phyloP scores from a whole-genome alignment of 2,888 invertebrate species.

The Cephus sareptanus region DNA sequence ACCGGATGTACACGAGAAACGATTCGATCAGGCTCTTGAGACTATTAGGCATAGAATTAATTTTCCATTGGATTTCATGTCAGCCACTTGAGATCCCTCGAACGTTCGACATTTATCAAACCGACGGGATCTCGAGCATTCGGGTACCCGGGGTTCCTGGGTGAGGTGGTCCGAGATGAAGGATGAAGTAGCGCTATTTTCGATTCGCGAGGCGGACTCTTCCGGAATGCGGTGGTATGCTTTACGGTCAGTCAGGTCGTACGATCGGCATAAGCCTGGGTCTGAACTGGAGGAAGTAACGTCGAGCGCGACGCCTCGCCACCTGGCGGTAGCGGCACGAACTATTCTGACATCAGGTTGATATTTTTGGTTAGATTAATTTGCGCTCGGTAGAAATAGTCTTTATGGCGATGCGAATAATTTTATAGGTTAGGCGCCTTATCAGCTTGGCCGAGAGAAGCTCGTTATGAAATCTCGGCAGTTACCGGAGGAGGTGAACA shows the following conservation, averaged over 20 bases:
- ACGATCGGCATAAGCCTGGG: neutral
- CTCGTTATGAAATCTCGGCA: neutral
- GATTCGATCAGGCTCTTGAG: neutral
- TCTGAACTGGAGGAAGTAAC: neutral
- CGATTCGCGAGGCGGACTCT: neutral
- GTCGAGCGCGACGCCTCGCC: neutral
- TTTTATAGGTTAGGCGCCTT: neutral
- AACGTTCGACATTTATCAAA: slow-evolving; percentile 6
- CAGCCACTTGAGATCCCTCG: slow-evolving; percentile 3
- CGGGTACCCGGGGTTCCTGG: neutral
- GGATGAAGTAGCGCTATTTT: neutral
- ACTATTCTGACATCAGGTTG: neutral
- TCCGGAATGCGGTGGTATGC: neutral
- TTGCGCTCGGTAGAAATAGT: neutral
- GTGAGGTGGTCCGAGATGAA: neutral
- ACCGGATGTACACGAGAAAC: neutral
- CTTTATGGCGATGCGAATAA: neutral
- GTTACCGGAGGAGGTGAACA: neutral
- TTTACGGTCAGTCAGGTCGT: neutral
- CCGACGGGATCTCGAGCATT: neutral
- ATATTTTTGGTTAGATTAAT: neutral
- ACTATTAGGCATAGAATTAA: neutral
- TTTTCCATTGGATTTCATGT: neutral
- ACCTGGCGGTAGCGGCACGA: neutral
- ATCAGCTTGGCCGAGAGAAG: neutral